These are phyloP conservation scores for Eolophus roseicapilla DNA, from an alignment of 2,113 vertebrate species.

Conservation along the genomic window DNA sequence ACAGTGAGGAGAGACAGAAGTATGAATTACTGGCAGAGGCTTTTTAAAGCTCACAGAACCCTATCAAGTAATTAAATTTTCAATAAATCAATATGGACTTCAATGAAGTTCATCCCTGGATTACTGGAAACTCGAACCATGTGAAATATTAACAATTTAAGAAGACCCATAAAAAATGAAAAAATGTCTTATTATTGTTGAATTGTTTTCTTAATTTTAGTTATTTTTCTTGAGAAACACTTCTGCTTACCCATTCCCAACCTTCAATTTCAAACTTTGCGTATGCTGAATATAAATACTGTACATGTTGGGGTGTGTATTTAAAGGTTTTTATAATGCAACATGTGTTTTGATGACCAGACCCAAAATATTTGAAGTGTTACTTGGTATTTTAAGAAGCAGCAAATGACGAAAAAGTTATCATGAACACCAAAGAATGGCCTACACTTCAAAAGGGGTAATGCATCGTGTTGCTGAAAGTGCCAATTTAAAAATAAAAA, in stretches of 20 bases:
- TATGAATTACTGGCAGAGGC: neutral
- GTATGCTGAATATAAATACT: neutral
- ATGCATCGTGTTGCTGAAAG: neutral
- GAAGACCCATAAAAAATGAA: neutral
- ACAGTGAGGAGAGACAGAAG: neutral
- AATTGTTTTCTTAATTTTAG: neutral
- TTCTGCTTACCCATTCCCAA: neutral
- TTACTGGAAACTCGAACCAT: neutral
- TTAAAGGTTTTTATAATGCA: neutral
- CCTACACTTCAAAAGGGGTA: neutral
- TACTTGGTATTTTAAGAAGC: neutral
- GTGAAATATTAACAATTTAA: neutral
- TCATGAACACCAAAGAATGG: neutral
- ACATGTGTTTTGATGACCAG: neutral
- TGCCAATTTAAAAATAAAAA: neutral
- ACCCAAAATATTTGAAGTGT: neutral
- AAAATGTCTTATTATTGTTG: neutral
- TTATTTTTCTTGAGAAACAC: neutral
- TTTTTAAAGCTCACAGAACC: neutral
- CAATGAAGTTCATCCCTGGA: neutral
- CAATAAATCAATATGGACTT: neutral
- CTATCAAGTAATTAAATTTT: neutral
- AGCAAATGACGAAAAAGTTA: neutral
- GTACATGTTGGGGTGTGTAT: neutral
- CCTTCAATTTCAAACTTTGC: neutral